Percentiles rank a stretch among this genome's conserved stretches.
phyloP scores from a whole-genome alignment of 2,113 vertebrate genomes.

The Cettia cetti region DNA sequence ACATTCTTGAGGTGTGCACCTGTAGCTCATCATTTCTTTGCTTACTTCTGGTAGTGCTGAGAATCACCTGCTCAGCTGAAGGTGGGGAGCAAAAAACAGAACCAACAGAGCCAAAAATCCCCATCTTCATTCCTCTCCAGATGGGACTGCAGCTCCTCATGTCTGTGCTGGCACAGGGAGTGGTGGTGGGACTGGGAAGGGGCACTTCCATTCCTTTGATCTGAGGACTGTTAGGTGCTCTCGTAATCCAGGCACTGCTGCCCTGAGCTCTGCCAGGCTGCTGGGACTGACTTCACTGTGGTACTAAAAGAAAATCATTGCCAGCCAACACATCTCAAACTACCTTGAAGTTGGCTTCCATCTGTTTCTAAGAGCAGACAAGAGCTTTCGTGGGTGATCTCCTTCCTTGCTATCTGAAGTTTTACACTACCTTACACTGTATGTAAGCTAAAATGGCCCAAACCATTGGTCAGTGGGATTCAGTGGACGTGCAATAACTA shows the following conservation, averaged over 20 bases:
- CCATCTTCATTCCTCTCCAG: not conserved
- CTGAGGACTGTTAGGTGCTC: no score
- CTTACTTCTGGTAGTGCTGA: not conserved
- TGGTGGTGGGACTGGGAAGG: not conserved
- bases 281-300: not conserved
- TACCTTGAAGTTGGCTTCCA: not conserved
- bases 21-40: not conserved
- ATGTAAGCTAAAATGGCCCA: not conserved
- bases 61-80: not conserved
- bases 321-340: not conserved
- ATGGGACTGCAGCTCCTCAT: not conserved
- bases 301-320: no score
- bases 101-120: not conserved
- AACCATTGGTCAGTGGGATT: not conserved
- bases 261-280: not conserved
- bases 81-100: not conserved
- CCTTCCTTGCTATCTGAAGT: not conserved
- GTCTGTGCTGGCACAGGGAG: not conserved
- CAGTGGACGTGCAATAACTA: not conserved
- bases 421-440: not conserved
- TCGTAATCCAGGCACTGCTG: not conserved
- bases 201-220: not conserved
- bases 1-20: not conserved
- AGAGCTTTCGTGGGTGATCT: not conserved
- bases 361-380: not conserved